phyloP scores from a whole-genome alignment of 53 echinoderm and acorn worm genomes.

The Luidia sarsii region DNA sequence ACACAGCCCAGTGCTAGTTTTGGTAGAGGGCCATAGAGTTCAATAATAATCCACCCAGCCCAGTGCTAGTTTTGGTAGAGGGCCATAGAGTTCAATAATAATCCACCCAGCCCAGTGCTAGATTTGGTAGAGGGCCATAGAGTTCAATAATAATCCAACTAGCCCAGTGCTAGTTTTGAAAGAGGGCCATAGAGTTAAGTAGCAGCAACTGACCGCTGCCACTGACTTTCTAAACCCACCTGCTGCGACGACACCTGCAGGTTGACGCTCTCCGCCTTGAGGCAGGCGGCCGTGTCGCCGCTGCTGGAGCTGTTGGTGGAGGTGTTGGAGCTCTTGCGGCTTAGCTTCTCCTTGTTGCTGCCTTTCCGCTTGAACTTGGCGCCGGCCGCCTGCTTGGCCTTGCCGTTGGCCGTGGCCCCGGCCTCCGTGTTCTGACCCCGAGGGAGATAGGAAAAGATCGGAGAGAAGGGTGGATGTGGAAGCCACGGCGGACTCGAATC shows the following conservation, averaged over 20 bases:
- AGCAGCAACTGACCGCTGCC: neutral
- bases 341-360: constrained; percentile 82
- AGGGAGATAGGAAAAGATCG: neutral
- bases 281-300: constrained; percentile 43
- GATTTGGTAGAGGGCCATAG: neutral
- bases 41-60: too few species aligned
- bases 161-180: too few species aligned
- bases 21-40: too few species aligned
- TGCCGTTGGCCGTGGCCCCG: constrained; percentile 60
- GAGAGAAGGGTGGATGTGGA: too few species aligned
- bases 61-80: too few species aligned
- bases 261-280: constrained; percentile 64
- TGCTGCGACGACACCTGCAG: constrained; percentile 47
- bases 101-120: too few species aligned
- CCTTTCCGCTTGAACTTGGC: constrained; percentile 74
- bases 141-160: too few species aligned
- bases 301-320: constrained; percentile 74
- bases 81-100: too few species aligned
- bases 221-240: constrained; percentile 9
- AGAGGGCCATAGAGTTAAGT: neutral
- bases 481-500: too few species aligned
- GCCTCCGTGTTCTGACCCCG: constrained; percentile 1
- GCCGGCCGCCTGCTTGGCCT: constrained; percentile 53
- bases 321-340: constrained; percentile 79
- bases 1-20: too few species aligned